A percentile compares a stretch with the other conserved stretches of the same genome.
These are phyloP conservation scores for Zaprionus obscuricornis DNA, from an alignment of 2,888 invertebrate genomes.

Conservation along the genomic window DNA sequence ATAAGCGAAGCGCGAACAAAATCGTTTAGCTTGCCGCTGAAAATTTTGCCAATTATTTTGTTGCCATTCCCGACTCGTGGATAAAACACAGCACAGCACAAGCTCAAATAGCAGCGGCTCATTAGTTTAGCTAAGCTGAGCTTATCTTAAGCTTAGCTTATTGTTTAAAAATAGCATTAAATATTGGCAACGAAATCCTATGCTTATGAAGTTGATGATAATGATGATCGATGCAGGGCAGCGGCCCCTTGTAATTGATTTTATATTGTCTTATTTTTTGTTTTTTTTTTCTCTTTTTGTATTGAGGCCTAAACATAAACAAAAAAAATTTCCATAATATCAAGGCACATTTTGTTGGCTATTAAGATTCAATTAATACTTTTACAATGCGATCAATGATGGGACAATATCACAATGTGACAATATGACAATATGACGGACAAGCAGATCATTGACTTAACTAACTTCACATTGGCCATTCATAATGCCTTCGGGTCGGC, in stretches of 20 bases:
- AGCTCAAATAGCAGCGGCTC: constrained; percentile 20
- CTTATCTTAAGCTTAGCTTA: no score
- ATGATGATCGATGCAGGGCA: not conserved
- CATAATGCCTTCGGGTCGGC: constrained; percentile 49
- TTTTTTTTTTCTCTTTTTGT: no score
- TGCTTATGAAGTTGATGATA: not conserved
- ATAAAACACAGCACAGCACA: not conserved
- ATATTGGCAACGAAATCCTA: not conserved
- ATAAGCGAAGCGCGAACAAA: constrained; percentile 64
- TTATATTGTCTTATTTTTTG: constrained; percentile 16
- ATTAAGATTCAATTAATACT: constrained; percentile 66
- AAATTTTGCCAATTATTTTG: constrained; percentile 65
- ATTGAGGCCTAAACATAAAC: no score
- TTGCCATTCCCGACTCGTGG: constrained; percentile 47
- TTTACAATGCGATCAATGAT: constrained; percentile 56
- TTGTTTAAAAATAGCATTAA: constrained; percentile 40
- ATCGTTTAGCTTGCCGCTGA: constrained; percentile 57
- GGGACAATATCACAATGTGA: not conserved
- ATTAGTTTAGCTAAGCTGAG: constrained; percentile 26
- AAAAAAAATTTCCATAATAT: constrained; percentile 56
- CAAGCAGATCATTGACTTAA: constrained; percentile 41
- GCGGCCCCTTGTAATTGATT: constrained; percentile 45
- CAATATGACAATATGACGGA: constrained; percentile 10
- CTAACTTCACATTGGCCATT: constrained; percentile 21
- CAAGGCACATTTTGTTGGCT: constrained; percentile 56